These are phyloP conservation scores for Paramisgurnus dabryanus DNA, from an alignment of 2,113 vertebrate species.

Conservation along the genomic window DNA sequence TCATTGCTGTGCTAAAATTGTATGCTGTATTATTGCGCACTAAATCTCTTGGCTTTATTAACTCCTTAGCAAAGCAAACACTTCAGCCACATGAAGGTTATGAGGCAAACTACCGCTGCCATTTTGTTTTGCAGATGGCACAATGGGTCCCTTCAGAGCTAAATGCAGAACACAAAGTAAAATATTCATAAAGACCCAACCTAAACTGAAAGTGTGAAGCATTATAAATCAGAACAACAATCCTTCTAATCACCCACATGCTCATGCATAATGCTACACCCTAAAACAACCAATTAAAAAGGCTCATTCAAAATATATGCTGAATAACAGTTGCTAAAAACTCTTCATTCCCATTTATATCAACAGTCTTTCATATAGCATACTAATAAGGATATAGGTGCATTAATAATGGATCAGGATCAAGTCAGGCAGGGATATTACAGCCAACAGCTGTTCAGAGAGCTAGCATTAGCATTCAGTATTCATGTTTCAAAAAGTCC, in stretches of 20 bases:
- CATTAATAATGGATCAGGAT: constrained; percentile 46
- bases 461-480: constrained; percentile 17
- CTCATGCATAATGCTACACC: constrained; percentile 12
- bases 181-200: constrained; percentile 6
- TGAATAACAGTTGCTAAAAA: constrained; percentile 26
- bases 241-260: constrained; percentile 6
- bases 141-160: constrained; percentile 16
- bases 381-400: constrained; percentile 61
- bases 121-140: constrained; percentile 32
- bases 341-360: constrained; percentile 43
- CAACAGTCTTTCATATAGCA: constrained; percentile 43
- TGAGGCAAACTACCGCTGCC: constrained; percentile 8
- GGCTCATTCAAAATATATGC: constrained; percentile 31
- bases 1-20: background rate
- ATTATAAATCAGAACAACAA: constrained; percentile 12
- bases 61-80: constrained; percentile 11
- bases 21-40: background rate
- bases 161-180: background rate
- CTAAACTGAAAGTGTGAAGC: background rate
- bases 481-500: constrained; percentile 48
- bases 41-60: constrained; percentile 28
- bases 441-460: constrained; percentile 31
- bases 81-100: constrained; percentile 14
- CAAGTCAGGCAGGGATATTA: constrained; percentile 36
- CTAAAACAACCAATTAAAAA: constrained; percentile 27